Evolutionary conservation across 2,113 vertebrate genomes (phyloP).

Genomic region (Alouatta palliata): DNA sequence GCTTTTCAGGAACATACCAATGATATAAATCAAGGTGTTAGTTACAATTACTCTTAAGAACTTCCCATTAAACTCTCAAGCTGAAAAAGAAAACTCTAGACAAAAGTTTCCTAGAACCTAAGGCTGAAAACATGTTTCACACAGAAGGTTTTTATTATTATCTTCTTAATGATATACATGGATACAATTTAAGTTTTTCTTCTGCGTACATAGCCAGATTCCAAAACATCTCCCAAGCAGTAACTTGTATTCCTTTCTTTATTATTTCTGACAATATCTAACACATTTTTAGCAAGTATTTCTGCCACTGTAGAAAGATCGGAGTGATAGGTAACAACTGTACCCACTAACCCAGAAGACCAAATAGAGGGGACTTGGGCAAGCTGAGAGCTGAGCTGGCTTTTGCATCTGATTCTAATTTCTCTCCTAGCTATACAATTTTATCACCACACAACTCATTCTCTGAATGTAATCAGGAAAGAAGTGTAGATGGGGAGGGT

Average conservation of each 20-base stretch:
- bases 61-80: slow-evolving; percentile 61
- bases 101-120: slow-evolving; percentile 53
- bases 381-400: slow-evolving; percentile 51
- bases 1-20: slow-evolving; percentile 45
- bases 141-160: slow-evolving; percentile 80
- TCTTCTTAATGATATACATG: slow-evolving; percentile 60
- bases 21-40: slow-evolving; percentile 35
- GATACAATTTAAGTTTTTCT: slow-evolving; percentile 22
- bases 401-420: slow-evolving; percentile 82
- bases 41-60: slow-evolving; percentile 55
- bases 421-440: slow-evolving; percentile 69
- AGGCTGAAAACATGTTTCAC: slow-evolving; percentile 47
- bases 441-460: slow-evolving; percentile 74
- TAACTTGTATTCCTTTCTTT: slow-evolving; percentile 59
- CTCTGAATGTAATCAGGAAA: slow-evolving; percentile 74
- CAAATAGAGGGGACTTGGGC: slow-evolving; percentile 50
- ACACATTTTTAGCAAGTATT: slow-evolving; percentile 70
- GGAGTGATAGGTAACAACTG: background rate
- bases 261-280: slow-evolving; percentile 79
- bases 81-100: slow-evolving; percentile 62
- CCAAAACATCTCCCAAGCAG: slow-evolving; percentile 42
- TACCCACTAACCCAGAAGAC: slow-evolving; percentile 24
- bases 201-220: slow-evolving; percentile 54
- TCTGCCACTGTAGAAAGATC: slow-evolving; percentile 54
- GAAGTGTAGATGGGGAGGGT: slow-evolving; percentile 65